Conservation (phyloP, 2,113 vertebrate genomes). For the Planiliza haematocheilus region DNA sequence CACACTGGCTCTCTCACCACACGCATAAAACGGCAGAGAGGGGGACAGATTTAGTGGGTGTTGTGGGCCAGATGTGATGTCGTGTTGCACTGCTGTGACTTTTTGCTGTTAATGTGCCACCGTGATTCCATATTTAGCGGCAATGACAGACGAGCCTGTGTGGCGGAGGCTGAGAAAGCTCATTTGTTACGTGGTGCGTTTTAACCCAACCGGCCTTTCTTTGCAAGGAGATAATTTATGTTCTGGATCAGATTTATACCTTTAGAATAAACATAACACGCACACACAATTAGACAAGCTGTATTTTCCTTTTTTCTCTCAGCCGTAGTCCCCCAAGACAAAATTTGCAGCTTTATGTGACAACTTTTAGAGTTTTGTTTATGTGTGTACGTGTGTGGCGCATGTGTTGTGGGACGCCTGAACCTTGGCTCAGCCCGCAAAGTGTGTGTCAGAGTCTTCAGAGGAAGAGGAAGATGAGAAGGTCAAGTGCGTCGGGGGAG, state of each 20-base stretch:
- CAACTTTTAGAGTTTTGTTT: conserved; percentile 39
- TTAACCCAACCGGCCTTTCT: not conserved
- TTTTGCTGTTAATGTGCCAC: conserved; percentile 43
- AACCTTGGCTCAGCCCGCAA: conserved; percentile 38
- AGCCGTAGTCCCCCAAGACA: not conserved
- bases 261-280: not conserved
- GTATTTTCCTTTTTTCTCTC: conserved; percentile 29
- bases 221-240: not conserved
- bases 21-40: conserved; percentile 46
- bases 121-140: conserved; percentile 48
- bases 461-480: conserved; percentile 74
- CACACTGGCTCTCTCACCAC: conserved; percentile 65
- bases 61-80: conserved; percentile 55
- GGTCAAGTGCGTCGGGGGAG: conserved; percentile 69
- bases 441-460: conserved; percentile 29
- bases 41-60: conserved; percentile 64
- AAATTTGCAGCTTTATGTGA: conserved; percentile 50
- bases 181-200: conserved; percentile 9
- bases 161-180: conserved; percentile 1
- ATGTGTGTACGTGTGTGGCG: conserved; percentile 40
- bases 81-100: conserved; percentile 26
- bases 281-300: conserved; percentile 18
- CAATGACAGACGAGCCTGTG: conserved; percentile 33
- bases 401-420: conserved; percentile 24
- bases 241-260: conserved; percentile 11